A percentile compares a stretch with the other conserved stretches of the same genome.
Conservation (phyloP, 2,888 invertebrate genomes). For the Cecidostiba fungosa region DNA sequence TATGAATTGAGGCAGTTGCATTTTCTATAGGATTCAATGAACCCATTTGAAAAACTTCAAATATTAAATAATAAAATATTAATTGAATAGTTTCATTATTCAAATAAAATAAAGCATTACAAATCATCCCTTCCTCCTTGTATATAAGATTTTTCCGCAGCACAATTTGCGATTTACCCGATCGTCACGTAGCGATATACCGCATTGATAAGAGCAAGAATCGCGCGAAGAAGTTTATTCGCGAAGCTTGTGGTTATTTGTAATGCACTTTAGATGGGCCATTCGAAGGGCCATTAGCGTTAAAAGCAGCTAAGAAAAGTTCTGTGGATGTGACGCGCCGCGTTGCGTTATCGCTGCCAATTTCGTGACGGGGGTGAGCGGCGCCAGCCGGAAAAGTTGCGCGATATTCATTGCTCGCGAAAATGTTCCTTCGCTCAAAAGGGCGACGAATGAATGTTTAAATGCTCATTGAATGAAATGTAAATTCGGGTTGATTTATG, state of each 20-base stretch:
- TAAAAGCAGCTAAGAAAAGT: conserved; percentile 64
- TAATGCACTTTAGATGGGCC: conserved; percentile 66
- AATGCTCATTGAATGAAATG: neutral
- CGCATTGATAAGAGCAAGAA: conserved; percentile 20
- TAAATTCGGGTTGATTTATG: neutral
- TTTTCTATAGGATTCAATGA: too few relatives aligned
- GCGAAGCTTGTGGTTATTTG: conserved; percentile 62
- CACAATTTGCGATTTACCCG: conserved; percentile 39
- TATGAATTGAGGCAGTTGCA: too few relatives aligned
- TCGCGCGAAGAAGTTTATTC: conserved; percentile 58
- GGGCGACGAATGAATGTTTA: conserved; percentile 14
- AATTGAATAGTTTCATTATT: too few relatives aligned
- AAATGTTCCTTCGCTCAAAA: neutral
- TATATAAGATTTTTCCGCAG: neutral
- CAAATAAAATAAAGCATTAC: too few relatives aligned
- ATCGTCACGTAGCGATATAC: neutral
- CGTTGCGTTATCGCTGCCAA: conserved; percentile 54
- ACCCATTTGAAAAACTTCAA: too few relatives aligned
- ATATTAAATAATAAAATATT: too few relatives aligned
- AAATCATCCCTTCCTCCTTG: too few relatives aligned
- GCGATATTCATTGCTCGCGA: conserved; percentile 16
- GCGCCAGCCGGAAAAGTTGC: conserved; percentile 7
- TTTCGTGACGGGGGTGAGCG: conserved; percentile 4
- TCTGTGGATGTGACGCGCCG: conserved; percentile 27
- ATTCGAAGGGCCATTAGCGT: conserved; percentile 67